These are phyloP conservation scores for Adelosebastes latens DNA, from an alignment of 2,797 vertebrate genomes.

Conservation along the genomic window DNA sequence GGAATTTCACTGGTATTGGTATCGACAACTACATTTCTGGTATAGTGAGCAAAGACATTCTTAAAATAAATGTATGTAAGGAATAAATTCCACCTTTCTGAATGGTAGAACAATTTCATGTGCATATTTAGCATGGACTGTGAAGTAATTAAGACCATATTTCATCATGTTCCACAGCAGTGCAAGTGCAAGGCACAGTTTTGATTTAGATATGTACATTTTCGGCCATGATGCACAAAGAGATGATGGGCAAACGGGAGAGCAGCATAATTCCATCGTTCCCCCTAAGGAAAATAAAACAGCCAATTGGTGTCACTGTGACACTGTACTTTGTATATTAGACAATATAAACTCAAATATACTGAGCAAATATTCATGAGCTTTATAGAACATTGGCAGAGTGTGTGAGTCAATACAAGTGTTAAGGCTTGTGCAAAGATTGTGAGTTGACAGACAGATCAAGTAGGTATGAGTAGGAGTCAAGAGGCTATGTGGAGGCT, in stretches of 20 bases:
- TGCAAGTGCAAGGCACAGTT: neutral
- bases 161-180: neutral
- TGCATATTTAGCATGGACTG: neutral
- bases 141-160: neutral
- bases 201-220: neutral
- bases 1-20: too few species aligned
- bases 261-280: neutral
- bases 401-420: neutral
- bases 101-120: too few species aligned
- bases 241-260: neutral
- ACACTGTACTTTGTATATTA: too few species aligned
- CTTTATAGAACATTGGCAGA: neutral
- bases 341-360: too few species aligned
- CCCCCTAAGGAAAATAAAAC: too few species aligned
- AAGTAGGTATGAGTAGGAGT: constrained; percentile 16
- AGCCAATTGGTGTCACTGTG: too few species aligned
- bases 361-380: too few species aligned
- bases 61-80: too few species aligned
- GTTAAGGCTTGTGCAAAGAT: constrained; percentile 4
- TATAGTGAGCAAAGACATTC: too few species aligned
- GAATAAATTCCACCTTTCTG: too few species aligned
- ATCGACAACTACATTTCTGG: too few species aligned
- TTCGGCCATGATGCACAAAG: neutral
- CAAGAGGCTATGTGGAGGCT: constrained; percentile 5
- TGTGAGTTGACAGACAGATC: constrained; percentile 21